These are phyloP conservation scores for Neodiprion pinetum DNA, from an alignment of 1,140 invertebrate genomes.

Conservation along the genomic window DNA sequence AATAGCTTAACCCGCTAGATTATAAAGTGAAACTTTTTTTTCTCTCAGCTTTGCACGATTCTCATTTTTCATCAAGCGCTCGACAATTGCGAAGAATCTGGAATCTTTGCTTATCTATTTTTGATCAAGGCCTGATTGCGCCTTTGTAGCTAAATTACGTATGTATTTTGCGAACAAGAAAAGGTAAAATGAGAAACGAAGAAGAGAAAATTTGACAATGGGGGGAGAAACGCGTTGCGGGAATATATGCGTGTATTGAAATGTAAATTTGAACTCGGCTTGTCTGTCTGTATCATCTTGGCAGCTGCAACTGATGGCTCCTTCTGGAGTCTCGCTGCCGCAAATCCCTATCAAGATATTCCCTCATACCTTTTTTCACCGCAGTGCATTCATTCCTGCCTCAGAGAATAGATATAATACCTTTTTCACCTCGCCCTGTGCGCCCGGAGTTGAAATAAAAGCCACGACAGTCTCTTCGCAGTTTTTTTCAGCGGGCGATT, in stretches of 20 bases:
- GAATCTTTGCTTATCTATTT: no score
- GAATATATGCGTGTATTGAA: neutral
- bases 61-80: no score
- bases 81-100: no score
- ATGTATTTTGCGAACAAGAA: no score
- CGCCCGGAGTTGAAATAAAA: neutral
- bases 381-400: neutral
- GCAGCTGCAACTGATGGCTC: conserved; percentile 3
- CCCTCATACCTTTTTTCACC: neutral
- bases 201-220: neutral
- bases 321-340: neutral
- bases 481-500: neutral
- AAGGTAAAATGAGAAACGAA: no score
- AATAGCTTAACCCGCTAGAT: no score
- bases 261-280: neutral
- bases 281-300: conserved; percentile 7
- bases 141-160: no score
- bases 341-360: neutral
- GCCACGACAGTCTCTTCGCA: neutral
- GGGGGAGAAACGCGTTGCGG: neutral
- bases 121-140: no score
- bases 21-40: no score
- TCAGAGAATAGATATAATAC: neutral
- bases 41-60: no score
- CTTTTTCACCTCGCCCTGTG: neutral